Conservation (phyloP, 2,113 vertebrate genomes). For the Chlorodrepanis virens region DNA sequence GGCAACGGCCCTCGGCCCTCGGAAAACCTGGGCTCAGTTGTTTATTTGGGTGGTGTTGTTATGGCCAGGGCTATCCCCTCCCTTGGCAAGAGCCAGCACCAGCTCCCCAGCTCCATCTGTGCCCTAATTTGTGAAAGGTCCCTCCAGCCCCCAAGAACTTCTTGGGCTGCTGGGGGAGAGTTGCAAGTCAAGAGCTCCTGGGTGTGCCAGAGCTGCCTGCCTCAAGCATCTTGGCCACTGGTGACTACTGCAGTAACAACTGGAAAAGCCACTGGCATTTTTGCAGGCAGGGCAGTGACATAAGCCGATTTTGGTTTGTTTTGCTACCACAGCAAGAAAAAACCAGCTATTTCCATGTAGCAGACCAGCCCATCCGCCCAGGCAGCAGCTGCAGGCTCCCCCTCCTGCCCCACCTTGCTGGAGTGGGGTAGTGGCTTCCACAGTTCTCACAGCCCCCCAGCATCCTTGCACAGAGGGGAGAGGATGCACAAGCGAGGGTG, state of each 20-base stretch:
- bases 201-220: neutral
- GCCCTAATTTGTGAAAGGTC: neutral
- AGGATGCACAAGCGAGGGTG: neutral
- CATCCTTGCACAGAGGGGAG: neutral
- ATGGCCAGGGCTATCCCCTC: neutral
- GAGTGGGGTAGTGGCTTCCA: neutral
- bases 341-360: neutral
- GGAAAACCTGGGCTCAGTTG: neutral
- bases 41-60: constrained; percentile 25
- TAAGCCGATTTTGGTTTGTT: neutral
- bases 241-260: neutral
- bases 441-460: rapidly evolving
- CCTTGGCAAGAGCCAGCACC: neutral
- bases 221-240: neutral
- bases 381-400: neutral
- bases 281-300: neutral
- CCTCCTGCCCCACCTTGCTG: neutral
- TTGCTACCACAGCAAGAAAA: neutral
- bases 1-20: neutral
- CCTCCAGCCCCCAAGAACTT: neutral
- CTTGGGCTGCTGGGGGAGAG: neutral
- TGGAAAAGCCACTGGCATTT: neutral
- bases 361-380: neutral
- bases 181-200: rapidly evolving
- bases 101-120: neutral